Base-by-base conservation (phyloP, 2,888 invertebrate genomes). In the Linnaemya tessellans region DNA sequence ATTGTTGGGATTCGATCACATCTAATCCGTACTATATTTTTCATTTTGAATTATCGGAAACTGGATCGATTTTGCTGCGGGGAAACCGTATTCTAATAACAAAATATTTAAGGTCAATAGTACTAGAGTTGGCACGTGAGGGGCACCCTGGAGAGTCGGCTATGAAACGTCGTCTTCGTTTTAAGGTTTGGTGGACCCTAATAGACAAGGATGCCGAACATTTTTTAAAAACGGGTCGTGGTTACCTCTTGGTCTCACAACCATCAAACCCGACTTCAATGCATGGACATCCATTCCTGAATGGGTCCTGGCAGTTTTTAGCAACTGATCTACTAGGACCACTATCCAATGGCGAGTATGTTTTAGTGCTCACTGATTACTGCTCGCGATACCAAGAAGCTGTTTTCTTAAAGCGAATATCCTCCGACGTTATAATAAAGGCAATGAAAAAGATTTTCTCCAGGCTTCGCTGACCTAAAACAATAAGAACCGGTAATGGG, bases 401-500 rank as follows among this genome's bases (percentile, higher is more conserved):
- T 30, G 75, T 71, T 25, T 83, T 82, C 51, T 22, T 73, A 46
- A 75, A 84, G 65, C 75, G 49, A 7, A 85, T 78, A 60, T 20
- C 78, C 35, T 83, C 68, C 43, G 78, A 79, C 18, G 74, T 58
- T 51, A 74, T 84, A 73, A 84, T 84, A 41, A 78, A 73, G 51
- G 71, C 78, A 10, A 79, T 79, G 74, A 75, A 67, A 20, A 54
- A 84, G 10, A 84, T 84, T 41, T 87, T 87, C 51, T 80, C 68
- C 18, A 80, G n/a, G n/a, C n/a, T n/a, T n/a, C n/a, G n/a, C n/a
- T n/a, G n/a, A n/a, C n/a, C n/a, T n/a, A n/a, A n/a, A 60, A 73
- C 87, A 11, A 71, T 87, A 35, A 84, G 84, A 64, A 81, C 84
- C 22, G 85, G 86, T 73, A 88, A 85, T 83, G 87, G 86, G 1